Percentiles rank a stretch among this genome's conserved stretches.
phyloP scores from a whole-genome alignment of 2,888 invertebrate genomes.

The Hydriomena furcata region DNA sequence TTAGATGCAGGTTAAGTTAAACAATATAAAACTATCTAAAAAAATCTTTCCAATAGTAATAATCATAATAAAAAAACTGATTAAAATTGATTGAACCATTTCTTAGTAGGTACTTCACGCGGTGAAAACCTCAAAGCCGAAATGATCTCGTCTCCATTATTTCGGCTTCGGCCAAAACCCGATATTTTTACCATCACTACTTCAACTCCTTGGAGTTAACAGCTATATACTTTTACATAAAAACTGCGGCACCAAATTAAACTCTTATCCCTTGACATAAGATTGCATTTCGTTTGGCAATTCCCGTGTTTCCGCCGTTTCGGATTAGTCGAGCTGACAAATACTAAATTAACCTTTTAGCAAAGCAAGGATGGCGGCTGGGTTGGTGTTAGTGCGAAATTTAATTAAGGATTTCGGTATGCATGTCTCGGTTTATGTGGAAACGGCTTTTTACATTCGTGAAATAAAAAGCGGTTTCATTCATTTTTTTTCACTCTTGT shows the following conservation, averaged over 20 bases:
- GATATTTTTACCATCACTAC: neutral
- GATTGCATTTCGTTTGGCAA: conserved; percentile 22
- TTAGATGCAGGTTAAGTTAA: too few species aligned
- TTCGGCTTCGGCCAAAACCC: conserved; percentile 2
- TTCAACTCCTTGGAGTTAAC: neutral
- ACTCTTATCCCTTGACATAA: conserved; percentile 9
- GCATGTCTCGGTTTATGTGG: conserved; percentile 22
- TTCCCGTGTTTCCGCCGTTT: conserved; percentile 40
- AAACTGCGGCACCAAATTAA: conserved; percentile 2
- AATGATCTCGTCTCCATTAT: too few species aligned
- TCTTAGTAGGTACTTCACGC: too few species aligned
- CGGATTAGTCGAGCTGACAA: conserved; percentile 47
- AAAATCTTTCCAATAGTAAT: too few species aligned
- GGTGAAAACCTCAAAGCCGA: too few species aligned
- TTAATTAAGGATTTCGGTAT: conserved; percentile 54
- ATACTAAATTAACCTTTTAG: conserved; percentile 62
- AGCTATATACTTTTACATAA: conserved; percentile 4
- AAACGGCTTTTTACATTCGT: conserved; percentile 28
- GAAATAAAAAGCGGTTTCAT: too few species aligned
- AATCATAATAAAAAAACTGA: too few species aligned
- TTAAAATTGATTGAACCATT: too few species aligned
- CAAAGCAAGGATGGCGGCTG: conserved; percentile 48
- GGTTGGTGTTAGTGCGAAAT: conserved; percentile 53
- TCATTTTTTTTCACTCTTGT: too few species aligned
- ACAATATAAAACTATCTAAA: too few species aligned